Percentiles rank a stretch among this genome's conserved stretches.
phyloP scores from a whole-genome alignment of 2,888 invertebrate species.

The Craniophora ligustri region DNA sequence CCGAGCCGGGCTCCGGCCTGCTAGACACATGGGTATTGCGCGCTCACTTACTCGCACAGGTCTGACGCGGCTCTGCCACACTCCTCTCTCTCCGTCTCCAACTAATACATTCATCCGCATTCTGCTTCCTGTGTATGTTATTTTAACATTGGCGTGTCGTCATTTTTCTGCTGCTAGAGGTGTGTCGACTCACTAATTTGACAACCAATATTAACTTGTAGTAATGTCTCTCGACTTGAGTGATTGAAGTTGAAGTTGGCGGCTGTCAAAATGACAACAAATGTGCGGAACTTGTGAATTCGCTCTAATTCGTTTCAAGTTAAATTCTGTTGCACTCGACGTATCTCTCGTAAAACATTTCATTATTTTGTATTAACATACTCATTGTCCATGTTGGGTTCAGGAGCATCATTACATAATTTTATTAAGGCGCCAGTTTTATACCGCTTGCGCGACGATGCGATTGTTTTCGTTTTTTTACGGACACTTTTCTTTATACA shows the following conservation, averaged over 20 bases:
- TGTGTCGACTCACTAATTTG: too few species aligned
- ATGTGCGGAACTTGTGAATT: slow-evolving; percentile 1
- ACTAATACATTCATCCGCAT: slow-evolving; percentile 49
- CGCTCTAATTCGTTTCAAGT: background rate
- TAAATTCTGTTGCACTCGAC: background rate
- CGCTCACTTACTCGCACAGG: slow-evolving; percentile 89
- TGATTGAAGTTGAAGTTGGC: too few species aligned
- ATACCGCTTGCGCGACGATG: slow-evolving; percentile 10
- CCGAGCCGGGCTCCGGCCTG: slow-evolving; percentile 83
- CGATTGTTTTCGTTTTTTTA: background rate
- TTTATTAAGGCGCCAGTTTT: background rate
- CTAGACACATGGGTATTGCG: slow-evolving; percentile 89
- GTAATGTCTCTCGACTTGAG: too few species aligned
- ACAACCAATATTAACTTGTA: too few species aligned
- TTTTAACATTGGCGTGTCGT: slow-evolving; percentile 27
- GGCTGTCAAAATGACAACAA: background rate
- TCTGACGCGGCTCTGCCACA: slow-evolving; percentile 79
- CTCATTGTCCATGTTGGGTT: slow-evolving; percentile 35
- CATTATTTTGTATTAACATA: slow-evolving; percentile 23
- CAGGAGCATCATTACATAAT: slow-evolving; percentile 21
- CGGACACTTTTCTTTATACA: background rate
- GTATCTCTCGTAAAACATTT: slow-evolving; percentile 23
- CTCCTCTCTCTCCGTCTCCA: slow-evolving; percentile 60
- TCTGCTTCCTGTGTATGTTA: slow-evolving; percentile 66
- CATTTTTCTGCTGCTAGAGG: slow-evolving; percentile 13